phyloP scores from a whole-genome alignment of 2,888 invertebrate genomes.

The Osedax fenrisi region DNA sequence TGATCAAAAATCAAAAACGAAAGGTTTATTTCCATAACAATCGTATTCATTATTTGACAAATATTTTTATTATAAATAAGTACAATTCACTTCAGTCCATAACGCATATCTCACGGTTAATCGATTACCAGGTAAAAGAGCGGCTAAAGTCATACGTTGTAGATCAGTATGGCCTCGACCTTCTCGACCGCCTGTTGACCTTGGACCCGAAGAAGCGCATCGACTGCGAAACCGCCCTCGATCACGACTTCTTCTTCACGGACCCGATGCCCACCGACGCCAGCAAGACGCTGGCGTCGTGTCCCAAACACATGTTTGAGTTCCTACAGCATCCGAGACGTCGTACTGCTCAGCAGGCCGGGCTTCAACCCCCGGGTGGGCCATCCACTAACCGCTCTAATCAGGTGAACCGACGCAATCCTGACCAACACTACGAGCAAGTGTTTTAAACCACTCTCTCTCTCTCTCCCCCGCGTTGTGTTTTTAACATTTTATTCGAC shows the following conservation, averaged over 20 bases:
- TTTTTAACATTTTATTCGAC: too few species aligned
- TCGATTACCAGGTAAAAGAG: slow-evolving; percentile 45
- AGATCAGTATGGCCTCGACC: slow-evolving; percentile 78
- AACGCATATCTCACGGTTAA: too few species aligned
- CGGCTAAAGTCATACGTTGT: slow-evolving; percentile 72
- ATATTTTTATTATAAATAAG: too few species aligned
- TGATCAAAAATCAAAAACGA: too few species aligned
- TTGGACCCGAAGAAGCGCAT: slow-evolving; percentile 76
- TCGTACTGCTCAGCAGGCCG: slow-evolving; percentile 79
- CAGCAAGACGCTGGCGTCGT: slow-evolving; percentile 74
- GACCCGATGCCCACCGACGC: slow-evolving; percentile 72
- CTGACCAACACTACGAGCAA: slow-evolving; percentile 47
- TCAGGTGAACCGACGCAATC: not conserved
- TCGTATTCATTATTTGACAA: too few species aligned
- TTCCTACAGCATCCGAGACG: slow-evolving; percentile 70
- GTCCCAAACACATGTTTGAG: slow-evolving; percentile 86
- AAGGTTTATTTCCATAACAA: too few species aligned
- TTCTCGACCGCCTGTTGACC: slow-evolving; percentile 77
- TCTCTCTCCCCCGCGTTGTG: too few species aligned
- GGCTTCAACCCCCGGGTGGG: slow-evolving; percentile 59
- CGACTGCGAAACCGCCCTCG: slow-evolving; percentile 80
- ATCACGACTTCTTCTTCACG: slow-evolving; percentile 96
- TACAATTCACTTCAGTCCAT: too few species aligned
- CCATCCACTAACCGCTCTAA: slow-evolving; percentile 29
- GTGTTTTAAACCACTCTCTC: slow-evolving; percentile 46